Evolutionary conservation across 1,140 invertebrate genomes (phyloP).

Genomic region (Papilio dardanus): DNA sequence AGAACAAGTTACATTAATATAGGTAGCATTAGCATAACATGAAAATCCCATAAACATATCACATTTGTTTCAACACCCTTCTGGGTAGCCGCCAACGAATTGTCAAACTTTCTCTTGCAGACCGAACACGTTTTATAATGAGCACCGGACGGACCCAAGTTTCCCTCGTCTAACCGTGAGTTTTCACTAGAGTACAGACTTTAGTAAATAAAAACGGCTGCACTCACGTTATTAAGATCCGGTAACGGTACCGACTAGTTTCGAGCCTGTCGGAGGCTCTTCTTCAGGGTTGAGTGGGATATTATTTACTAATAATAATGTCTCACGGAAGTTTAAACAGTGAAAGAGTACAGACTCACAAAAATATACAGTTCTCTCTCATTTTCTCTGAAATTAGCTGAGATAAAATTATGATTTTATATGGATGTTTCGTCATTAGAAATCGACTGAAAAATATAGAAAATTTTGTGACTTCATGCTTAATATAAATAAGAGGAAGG

Average conservation of each 20-base stretch:
- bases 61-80: conserved; percentile 75
- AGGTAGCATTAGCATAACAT: conserved; percentile 61
- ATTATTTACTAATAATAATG: no score
- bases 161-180: conserved; percentile 14
- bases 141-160: conserved; percentile 41
- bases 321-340: no score
- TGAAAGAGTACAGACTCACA: no score
- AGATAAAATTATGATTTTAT: background rate
- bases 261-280: no score
- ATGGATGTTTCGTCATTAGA: no score
- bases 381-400: background rate
- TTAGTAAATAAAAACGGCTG: no score
- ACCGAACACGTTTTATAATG: conserved; percentile 56
- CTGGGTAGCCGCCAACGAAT: conserved; percentile 52
- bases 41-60: conserved; percentile 78
- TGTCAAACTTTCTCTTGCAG: conserved; percentile 55
- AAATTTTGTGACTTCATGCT: background rate
- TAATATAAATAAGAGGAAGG: no score
- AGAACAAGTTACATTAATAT: conserved; percentile 24
- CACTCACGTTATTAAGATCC: no score
- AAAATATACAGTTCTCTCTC: background rate
- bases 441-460: background rate
- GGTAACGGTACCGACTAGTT: no score
- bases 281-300: no score
- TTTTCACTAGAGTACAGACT: background rate